Base-by-base conservation (phyloP, 2,888 invertebrate species). In the Podotricha telesiphe region DNA sequence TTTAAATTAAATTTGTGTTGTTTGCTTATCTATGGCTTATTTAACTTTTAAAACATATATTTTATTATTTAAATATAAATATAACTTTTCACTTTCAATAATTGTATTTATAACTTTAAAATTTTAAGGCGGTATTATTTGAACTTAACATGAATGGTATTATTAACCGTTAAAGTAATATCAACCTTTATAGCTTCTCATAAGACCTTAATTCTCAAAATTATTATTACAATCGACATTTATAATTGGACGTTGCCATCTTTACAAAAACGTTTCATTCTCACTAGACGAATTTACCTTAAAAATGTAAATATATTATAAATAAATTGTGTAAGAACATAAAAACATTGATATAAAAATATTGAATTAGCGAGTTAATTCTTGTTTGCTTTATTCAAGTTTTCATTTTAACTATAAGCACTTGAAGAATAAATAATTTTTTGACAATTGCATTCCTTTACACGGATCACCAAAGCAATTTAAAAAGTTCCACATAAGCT, bases 401-500 rank as follows among this genome's bases (percentile, higher is more conserved):
- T 55, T 28, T 34, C 17, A 17, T 34, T 55, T 34, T 34, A 34
- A 34, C 1, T 34, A n/a, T n/a, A 37, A 17, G 17, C 0, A 11
- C 11, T 17, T 1, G 20, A 4, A 1, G 5, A 55, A 34, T 37
- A 8, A 34, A 4, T n/a, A 22, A 15, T 22, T 50, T 19, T 17
- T 37, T 3, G 20, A 67, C 28, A 61, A 48, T 69, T 66, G 68
- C 84, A 82, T 80, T 90, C 74, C 86, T 11, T 81, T 80, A 7
- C n/a, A 85, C 80, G 81, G 71, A 74, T 28, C 13, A 0, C 1
- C 7, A n/a, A 22, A 71, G 71, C 75, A 78, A 82, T 83, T 82
- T 82, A 79, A 90, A 88, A 93, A 93, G 88, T 92, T 93, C 93
- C 93, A 93, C 93, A 93, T 93, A 90, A 84, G 88, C 91, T 85